These are phyloP conservation scores for Zaprionus taronus DNA, from an alignment of 1,140 invertebrate genomes.

Conservation along the genomic window DNA sequence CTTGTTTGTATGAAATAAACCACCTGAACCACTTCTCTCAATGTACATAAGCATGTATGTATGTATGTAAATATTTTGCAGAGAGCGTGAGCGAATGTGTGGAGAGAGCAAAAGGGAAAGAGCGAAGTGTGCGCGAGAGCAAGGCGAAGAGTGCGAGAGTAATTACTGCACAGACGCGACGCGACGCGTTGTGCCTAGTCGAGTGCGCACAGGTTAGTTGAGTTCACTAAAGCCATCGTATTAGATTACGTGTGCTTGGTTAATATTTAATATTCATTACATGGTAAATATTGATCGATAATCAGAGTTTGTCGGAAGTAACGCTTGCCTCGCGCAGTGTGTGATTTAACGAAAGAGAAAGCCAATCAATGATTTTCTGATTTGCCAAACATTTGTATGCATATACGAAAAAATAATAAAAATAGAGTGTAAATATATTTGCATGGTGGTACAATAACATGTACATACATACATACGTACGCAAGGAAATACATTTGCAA, in stretches of 20 bases:
- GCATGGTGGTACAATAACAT: not conserved
- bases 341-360: slow-evolving; percentile 42
- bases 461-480: not conserved
- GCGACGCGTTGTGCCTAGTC: slow-evolving; percentile 38
- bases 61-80: not conserved
- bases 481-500: not conserved
- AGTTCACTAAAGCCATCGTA: slow-evolving; percentile 19
- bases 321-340: not conserved
- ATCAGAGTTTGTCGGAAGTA: not conserved
- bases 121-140: slow-evolving; percentile 7
- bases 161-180: slow-evolving; percentile 36
- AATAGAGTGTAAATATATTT: slow-evolving; percentile 4
- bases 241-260: slow-evolving; percentile 26
- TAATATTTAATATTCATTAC: slow-evolving; percentile 45
- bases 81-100: slow-evolving; percentile 11
- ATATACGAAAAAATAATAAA: slow-evolving; percentile 2
- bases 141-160: slow-evolving; percentile 12
- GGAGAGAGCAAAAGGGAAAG: not conserved
- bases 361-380: slow-evolving; percentile 38
- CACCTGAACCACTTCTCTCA: not conserved
- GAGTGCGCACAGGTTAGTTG: slow-evolving; percentile 37
- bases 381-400: slow-evolving; percentile 24
- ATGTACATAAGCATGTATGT: not conserved
- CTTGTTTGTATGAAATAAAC: not conserved
- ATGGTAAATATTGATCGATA: slow-evolving; percentile 32